Evolutionary conservation across 2,113 vertebrate species (phyloP), one percentile per base, ranked within the genome.

Genomic region (Gopherus evgoodei): DNA sequence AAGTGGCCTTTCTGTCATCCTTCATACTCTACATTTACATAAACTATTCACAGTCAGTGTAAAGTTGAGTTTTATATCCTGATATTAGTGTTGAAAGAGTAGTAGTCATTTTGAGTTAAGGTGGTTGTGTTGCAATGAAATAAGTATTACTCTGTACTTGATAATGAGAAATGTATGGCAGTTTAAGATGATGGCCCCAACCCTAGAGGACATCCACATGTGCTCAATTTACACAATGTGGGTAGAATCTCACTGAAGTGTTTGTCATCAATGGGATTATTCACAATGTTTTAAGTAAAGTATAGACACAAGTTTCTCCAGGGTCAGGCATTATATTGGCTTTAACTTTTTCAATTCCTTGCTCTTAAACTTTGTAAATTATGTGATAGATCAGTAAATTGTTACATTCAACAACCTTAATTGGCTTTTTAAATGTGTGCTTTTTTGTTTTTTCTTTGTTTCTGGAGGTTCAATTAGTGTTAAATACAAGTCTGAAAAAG

Each of bases 401-500:
- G 44, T 42, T 91, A 81, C 6, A 19, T 57, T 90, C 65, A 83
- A 57, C 53, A 87, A 95, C 90, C 16, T 29, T 24, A 69, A 44
- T 1, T 35, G 50, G 35, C 75, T 72, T 90, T 93, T 95, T 27
- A 82, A 95, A 90, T 0, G 1, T 59, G 56, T 75, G 92, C 11
- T 44, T 1, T 59, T 69, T 93, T 88, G 11, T 50, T 11, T 27
- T 47, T 76, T 25, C 22, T 44, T 10, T 16, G n/a, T 52, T 84
- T 87, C 87, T 56, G 54, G 90, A 90, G 75, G 82, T 86, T 95
- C 92, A 93, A 93, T 96, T 97, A 95, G 90, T 96, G 95, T 97
- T 94, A 96, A 96, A 94, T 96, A 94, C 93, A 95, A 93, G 86
- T 90, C 93, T 95, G 95, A 95, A 91, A 84, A 95, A 97, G 92